Evolutionary conservation across 2,113 vertebrate genomes (phyloP).

Genomic region (Engystomops pustulosus): DNA sequence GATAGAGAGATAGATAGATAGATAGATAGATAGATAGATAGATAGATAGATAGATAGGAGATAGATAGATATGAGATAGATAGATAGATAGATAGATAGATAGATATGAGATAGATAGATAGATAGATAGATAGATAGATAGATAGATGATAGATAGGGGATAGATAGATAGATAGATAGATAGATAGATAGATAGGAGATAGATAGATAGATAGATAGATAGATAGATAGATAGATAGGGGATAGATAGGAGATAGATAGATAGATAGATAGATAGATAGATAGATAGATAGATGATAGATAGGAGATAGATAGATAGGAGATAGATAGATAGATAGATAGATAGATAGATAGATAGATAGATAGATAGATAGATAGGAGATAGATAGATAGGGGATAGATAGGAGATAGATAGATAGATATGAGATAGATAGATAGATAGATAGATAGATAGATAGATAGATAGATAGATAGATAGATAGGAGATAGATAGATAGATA

Average conservation of each 20-base stretch:
- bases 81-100: background rate
- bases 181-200: background rate
- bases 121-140: too few relatives aligned
- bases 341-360: background rate
- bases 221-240: background rate
- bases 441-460: background rate
- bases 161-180: slow-evolving; percentile 6
- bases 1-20: background rate
- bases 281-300: background rate
- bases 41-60: background rate
- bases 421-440: background rate
- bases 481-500: background rate
- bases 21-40: background rate
- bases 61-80: background rate
- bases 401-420: background rate
- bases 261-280: background rate
- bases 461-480: background rate
- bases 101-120: too few relatives aligned
- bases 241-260: too few relatives aligned
- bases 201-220: background rate
- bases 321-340: background rate
- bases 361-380: background rate
- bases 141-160: background rate
- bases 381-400: background rate
- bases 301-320: background rate